Evolutionary conservation across 1,140 invertebrate genomes (phyloP), one percentile per base, ranked within the genome.

Genomic region (Nasonia giraulti): DNA sequence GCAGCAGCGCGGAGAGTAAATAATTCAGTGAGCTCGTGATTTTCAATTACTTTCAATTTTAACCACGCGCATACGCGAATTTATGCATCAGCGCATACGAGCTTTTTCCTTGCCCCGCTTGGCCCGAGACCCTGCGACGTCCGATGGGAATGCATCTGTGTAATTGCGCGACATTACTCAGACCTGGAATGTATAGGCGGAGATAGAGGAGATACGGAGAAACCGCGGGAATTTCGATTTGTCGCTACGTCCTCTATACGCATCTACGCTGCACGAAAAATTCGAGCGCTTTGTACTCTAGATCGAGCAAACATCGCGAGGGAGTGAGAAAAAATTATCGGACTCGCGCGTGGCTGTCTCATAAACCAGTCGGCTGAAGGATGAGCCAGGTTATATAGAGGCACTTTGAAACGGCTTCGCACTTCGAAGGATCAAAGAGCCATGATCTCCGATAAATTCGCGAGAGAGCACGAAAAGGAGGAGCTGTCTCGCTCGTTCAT

Each of bases 141-240:
- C 71, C 47, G 31, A 76, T 82, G 81, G 68, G 33, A 82, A 76
- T 82, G 73, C 71, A 82, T 82, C 66, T 75, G 50, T 82, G 81
- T 76, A 76, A 82, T 82, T 82, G 81, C 81, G 71, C 14, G 20
- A 76, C 71, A 66, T 76, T 74, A 82, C 73, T 74, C 71, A 75
- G 50, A 66, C 62, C 33, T 47, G 62, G 20, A 66, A 80, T 23
- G 66, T 66, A 68, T 69, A 20, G 62, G n/a, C 33, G n/a, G 47
- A 80, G 66, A 17, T 33, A 78, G 75, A 31, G 74, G 17, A 44
- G 37, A 33, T 27, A 27, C 20, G 55, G 55, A 17, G 73, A 33
- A 77, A 77, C 75, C 75, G 44, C 44, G 44, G 20, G 40, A 17
- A 77, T 50, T 50, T 55, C 44, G 40, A 50, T 77, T 77, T 77